Base-by-base conservation (phyloP, 1,140 invertebrate genomes). In the Holotrichia oblita region DNA sequence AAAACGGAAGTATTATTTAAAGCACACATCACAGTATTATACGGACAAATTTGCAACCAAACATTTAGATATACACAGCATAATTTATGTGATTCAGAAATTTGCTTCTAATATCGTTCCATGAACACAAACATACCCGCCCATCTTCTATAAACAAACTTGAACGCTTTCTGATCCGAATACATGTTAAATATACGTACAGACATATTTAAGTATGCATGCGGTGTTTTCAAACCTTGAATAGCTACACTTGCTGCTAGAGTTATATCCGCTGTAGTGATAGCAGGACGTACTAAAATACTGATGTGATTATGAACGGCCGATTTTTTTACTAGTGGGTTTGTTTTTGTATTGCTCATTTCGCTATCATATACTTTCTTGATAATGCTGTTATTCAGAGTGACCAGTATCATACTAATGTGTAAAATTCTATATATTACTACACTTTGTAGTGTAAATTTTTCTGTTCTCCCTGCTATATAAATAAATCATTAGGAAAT, bases 191-290 rank as follows among this genome's bases (percentile, higher is more conserved):
- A 55, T 55, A 55, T 55, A 55, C n/a, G 17, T 55, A 14, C 48
- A 55, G n/a, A 17, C 64, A 40, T 72, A 72, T 8, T 72, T 72
- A 72, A 72, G 64, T 72, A 72, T 72, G 64, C 64, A 72, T 40
- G 64, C 34, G 20, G 22, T 72, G 64, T 72, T 72, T 72, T 72
- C 34, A 40, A 72, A 72, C 64, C 64, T 72, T 72, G 64, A 72
- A 72, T 72, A 72, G 22, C 64, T 27, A 72, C 34, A 40, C 34
- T 72, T 72, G 64, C 64, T 27, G 22, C 64, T 27, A 27, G 64
- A 72, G 64, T 72, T 72, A 72, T 72, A 72, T 72, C 64, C 64
- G 64, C 64, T 40, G 64, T 72, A 22, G 64, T n/a, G 64, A 72
- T 72, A 72, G 48, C 14, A 72, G 3, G 64, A 72, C 64, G 64